These are phyloP conservation scores for Hyla sarda DNA, from an alignment of 2,113 vertebrate species.

Conservation along the genomic window DNA sequence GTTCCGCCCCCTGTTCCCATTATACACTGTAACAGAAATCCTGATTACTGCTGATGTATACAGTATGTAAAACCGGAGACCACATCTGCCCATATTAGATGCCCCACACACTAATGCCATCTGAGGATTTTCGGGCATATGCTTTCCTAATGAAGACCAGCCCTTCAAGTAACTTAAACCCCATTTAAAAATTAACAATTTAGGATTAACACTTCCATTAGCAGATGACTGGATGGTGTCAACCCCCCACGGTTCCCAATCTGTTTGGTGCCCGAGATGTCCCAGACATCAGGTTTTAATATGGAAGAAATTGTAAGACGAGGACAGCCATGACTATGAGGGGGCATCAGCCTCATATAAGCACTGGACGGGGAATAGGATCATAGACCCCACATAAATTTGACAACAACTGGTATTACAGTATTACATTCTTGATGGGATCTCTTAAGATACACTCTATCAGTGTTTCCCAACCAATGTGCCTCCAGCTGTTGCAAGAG, in stretches of 20 bases:
- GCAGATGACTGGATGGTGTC: conserved; percentile 31
- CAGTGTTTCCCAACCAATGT: too few relatives aligned
- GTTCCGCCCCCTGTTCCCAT: too few relatives aligned
- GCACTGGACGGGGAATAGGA: too few relatives aligned
- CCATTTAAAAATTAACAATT: conserved; percentile 39
- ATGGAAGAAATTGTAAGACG: background rate
- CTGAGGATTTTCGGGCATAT: background rate
- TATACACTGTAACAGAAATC: background rate
- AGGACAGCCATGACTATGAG: background rate
- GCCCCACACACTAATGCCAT: conserved; percentile 6
- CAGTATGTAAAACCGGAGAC: background rate
- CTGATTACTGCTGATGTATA: background rate
- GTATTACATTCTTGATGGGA: too few relatives aligned
- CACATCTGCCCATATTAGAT: background rate
- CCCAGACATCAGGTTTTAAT: background rate
- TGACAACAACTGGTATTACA: too few relatives aligned
- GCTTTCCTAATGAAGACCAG: background rate
- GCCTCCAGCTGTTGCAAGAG: too few relatives aligned
- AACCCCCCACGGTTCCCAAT: conserved; percentile 17
- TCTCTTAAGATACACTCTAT: too few relatives aligned
- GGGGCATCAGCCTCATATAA: background rate
- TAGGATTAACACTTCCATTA: conserved; percentile 39
- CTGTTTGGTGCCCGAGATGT: background rate
- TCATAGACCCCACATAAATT: too few relatives aligned
- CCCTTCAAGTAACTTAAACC: background rate